Conservation (phyloP, 2,888 invertebrate species). For the Meteorus cinctellus region DNA sequence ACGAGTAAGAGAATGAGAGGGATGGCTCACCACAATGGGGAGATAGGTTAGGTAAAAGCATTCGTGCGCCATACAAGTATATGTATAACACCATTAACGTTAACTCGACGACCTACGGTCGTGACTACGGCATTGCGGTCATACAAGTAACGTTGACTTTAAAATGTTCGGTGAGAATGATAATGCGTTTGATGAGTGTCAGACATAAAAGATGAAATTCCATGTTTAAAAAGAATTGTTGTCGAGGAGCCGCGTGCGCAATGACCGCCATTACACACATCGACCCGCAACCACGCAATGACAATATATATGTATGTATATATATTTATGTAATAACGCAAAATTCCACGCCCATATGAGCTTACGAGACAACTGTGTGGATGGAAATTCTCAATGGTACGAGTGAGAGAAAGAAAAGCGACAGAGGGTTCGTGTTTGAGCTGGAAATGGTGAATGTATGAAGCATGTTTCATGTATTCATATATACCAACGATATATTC, state of each 20-base stretch:
- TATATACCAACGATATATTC: no score
- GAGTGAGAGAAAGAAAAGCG: no score
- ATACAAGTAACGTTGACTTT: constrained; percentile 25
- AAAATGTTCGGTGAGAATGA: constrained; percentile 17
- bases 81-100: constrained; percentile 56
- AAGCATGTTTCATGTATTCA: no score
- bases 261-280: background rate
- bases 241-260: background rate
- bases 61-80: constrained; percentile 42
- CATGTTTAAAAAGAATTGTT: background rate
- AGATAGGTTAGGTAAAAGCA: constrained; percentile 50
- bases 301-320: background rate
- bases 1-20: constrained; percentile 34
- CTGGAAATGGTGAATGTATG: no score
- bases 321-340: background rate
- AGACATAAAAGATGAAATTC: background rate
- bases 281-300: background rate
- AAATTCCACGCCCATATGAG: background rate
- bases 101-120: constrained; percentile 47
- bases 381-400: no score
- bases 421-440: no score
- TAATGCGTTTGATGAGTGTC: constrained; percentile 1
- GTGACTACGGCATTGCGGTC: constrained; percentile 28
- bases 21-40: constrained; percentile 27
- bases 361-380: no score